Percentiles rank a stretch among this genome's conserved stretches.
Conservation (phyloP, 2,113 vertebrate species). For the Hemibagrus wyckioides region DNA sequence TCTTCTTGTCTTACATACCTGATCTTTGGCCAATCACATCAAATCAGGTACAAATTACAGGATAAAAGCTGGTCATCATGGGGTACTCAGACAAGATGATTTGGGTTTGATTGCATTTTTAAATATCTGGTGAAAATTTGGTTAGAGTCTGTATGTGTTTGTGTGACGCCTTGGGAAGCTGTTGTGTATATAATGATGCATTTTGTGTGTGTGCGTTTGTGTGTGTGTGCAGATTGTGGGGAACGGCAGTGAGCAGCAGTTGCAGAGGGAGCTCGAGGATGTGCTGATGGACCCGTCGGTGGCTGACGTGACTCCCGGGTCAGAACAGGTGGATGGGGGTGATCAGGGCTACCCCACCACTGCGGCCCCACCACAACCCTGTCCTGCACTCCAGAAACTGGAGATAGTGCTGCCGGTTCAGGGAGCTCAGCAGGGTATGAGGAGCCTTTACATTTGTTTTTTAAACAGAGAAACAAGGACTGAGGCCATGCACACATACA, state of each 20-base stretch:
- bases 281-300: slow-evolving; percentile 95
- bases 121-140: background rate
- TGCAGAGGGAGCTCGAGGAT: slow-evolving; percentile 92
- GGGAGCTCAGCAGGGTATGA: slow-evolving; percentile 82
- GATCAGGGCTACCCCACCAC: slow-evolving; percentile 67
- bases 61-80: background rate
- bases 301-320: slow-evolving; percentile 68
- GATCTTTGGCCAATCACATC: background rate
- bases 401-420: slow-evolving; percentile 92
- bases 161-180: slow-evolving; percentile 7
- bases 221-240: slow-evolving; percentile 85
- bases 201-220: slow-evolving; percentile 34
- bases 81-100: background rate
- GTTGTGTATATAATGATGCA: background rate
- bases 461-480: background rate
- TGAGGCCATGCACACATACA: too few species aligned
- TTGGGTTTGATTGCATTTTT: too few species aligned
- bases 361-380: slow-evolving; percentile 57
- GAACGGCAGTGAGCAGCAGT: slow-evolving; percentile 97
- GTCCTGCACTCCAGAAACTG: slow-evolving; percentile 80
- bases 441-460: background rate
- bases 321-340: slow-evolving; percentile 68
- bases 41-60: background rate
- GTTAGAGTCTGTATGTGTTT: background rate
- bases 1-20: background rate